Evolutionary conservation across 2,113 vertebrate species (phyloP), one percentile per base, ranked within the genome.

Genomic region (Pteruthius melanotis): DNA sequence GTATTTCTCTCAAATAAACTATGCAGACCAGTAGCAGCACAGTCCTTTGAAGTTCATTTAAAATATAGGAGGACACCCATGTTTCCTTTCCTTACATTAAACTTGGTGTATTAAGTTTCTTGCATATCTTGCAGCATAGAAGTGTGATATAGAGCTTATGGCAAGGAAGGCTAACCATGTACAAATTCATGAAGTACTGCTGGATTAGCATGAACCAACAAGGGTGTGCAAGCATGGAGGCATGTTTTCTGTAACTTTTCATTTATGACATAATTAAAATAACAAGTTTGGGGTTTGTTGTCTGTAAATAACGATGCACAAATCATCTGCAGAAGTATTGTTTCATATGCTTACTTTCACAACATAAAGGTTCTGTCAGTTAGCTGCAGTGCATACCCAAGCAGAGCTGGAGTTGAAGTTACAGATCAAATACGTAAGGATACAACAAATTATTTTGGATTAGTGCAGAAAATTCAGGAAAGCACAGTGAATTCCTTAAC

Each of bases 71-170:
- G 94, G 92, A 90, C 85, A 90, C 95, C 95, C 18, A 23, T 94
- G 87, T 96, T 97, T 97, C 80, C 93, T 95, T 78, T 96, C 93
- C 89, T 95, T 97, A 93, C 80, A 90, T 97, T 98, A 97, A 97
- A 95, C 94, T 96, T 97, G 91, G 74, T 93, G 53, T 96, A 97
- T 96, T 96, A 95, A 94, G 97, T 96, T 97, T 96, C 94, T 92
- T 86, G 52, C 96, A 92, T 95, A 96, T 95, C 95, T 95, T 97
- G 94, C 91, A 91, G 83, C 76, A 87, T 80, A 83, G 82, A 96
- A 96, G 89, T 95, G 49, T 96, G 90, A 93, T 97, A 96, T 87
- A 94, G 79, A 93, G 91, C 93, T 89, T 89, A 93, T 93, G 80
- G 84, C 95, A 95, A 93, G 94, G 83, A 96, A 97, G 90, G 61